Base-by-base conservation (phyloP, 1,140 invertebrate genomes). In the Olivierus martensii region DNA sequence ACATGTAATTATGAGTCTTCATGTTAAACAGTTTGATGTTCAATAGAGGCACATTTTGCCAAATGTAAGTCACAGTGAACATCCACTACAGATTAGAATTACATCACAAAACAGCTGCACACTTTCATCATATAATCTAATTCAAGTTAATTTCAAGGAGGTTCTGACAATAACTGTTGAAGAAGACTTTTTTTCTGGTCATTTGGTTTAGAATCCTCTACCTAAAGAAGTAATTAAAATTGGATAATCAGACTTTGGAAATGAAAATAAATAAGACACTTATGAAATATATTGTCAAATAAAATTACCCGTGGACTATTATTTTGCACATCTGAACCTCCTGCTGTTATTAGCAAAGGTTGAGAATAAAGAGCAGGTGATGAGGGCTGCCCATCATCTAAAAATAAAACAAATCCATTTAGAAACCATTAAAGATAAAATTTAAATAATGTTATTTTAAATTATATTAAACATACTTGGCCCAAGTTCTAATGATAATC, bases 161-260 rank as follows among this genome's bases (percentile, higher is more conserved):
- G 54, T 75, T 83, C 81, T 59, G 81, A 84, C 63, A 84, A 69
- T 64, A 83, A 72, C 68, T 83, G 82, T 73, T 83, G 81, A 62
- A 84, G 73, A 65, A 83, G 71, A 52, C 80, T 79, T 46, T 59
- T 61, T 65, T 80, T 81, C 63, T 74, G 73, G 76, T 79, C 78
- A 77, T 76, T 75, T 73, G 74, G 74, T 61, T 69, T 67, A 61
- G 69, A 73, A 59, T 69, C 75, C 73, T 80, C 81, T 75, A 81
- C 80, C 78, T 56, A 50, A 34, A 51, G 51, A 44, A 51, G 19
- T 12, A 55, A 42, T 11, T 17, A 5, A 39, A 42, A 36, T 7
- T 80, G 78, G 81, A 76, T 77, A 81, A 66, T 81, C 80, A n/a
- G n/a, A n/a, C n/a, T n/a, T n/a, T n/a, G n/a, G n/a, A n/a, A n/a